These are phyloP conservation scores for Amphiprion ocellaris DNA, from an alignment of 2,113 vertebrate species.

Conservation along the genomic window DNA sequence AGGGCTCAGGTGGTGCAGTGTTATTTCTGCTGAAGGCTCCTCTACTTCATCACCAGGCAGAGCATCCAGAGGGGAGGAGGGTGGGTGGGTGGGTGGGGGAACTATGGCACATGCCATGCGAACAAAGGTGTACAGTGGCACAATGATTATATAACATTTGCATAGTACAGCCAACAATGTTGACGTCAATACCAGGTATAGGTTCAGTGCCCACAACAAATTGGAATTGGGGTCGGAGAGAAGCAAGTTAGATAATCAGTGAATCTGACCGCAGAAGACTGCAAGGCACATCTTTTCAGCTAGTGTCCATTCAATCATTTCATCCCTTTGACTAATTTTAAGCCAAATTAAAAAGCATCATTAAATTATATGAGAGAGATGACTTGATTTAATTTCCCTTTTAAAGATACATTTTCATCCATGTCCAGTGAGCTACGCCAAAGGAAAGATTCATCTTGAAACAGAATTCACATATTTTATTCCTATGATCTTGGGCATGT, in stretches of 20 bases:
- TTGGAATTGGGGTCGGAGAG: neutral
- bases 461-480: slow-evolving; percentile 61
- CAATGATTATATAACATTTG: slow-evolving; percentile 12
- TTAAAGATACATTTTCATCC: slow-evolving; percentile 38
- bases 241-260: neutral
- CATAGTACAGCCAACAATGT: slow-evolving; percentile 7
- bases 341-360: slow-evolving; percentile 19
- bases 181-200: slow-evolving; percentile 3
- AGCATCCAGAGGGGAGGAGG: slow-evolving; percentile 42
- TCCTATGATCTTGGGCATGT: slow-evolving; percentile 57
- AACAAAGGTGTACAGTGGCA: slow-evolving; percentile 27
- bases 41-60: slow-evolving; percentile 77
- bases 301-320: slow-evolving; percentile 18
- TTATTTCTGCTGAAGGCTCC: slow-evolving; percentile 82
- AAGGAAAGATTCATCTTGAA: slow-evolving; percentile 57
- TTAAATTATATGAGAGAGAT: slow-evolving; percentile 1
- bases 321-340: slow-evolving; percentile 24
- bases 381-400: slow-evolving; percentile 30
- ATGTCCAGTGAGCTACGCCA: slow-evolving; percentile 23
- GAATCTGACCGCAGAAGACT: slow-evolving; percentile 9
- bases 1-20: slow-evolving; percentile 82
- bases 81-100: neutral
- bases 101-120: slow-evolving; percentile 11
- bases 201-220: slow-evolving; percentile 12
- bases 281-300: slow-evolving; percentile 1